Conservation (phyloP, 2,113 vertebrate genomes). For the Natator depressus region DNA sequence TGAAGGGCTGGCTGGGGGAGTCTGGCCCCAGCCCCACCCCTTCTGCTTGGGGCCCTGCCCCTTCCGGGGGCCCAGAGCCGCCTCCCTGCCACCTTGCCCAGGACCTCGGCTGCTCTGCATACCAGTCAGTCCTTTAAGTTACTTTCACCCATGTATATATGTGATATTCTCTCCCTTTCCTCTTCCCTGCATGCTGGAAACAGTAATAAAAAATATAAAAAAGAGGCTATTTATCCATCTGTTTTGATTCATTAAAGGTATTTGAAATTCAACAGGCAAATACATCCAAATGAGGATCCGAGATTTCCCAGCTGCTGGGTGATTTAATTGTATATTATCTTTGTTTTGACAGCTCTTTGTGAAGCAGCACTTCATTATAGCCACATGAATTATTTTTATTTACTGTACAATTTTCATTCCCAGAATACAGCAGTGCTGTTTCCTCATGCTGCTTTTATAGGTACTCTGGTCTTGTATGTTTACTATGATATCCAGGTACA, state of each 20-base stretch:
- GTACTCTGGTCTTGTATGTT: not conserved
- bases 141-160: too few relatives aligned
- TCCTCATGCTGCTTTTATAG: not conserved
- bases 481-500: not conserved
- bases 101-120: too few relatives aligned
- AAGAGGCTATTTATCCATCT: not conserved
- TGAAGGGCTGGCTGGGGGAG: too few relatives aligned
- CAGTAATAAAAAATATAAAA: not conserved
- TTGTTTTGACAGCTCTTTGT: not conserved
- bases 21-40: too few relatives aligned
- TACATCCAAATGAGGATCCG: not conserved
- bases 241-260: not conserved
- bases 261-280: not conserved
- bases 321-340: not conserved
- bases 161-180: not conserved
- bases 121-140: too few relatives aligned
- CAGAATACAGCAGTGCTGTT: not conserved
- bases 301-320: not conserved
- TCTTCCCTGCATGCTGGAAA: not conserved
- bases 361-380: not conserved
- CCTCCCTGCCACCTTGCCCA: too few relatives aligned
- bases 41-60: too few relatives aligned
- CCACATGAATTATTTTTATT: not conserved
- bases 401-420: not conserved
- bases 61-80: too few relatives aligned